Percentiles rank a stretch among this genome's conserved stretches.
Evolutionary conservation across 1,140 invertebrate species (phyloP).

Genomic region (Drosophila ercepeae): DNA sequence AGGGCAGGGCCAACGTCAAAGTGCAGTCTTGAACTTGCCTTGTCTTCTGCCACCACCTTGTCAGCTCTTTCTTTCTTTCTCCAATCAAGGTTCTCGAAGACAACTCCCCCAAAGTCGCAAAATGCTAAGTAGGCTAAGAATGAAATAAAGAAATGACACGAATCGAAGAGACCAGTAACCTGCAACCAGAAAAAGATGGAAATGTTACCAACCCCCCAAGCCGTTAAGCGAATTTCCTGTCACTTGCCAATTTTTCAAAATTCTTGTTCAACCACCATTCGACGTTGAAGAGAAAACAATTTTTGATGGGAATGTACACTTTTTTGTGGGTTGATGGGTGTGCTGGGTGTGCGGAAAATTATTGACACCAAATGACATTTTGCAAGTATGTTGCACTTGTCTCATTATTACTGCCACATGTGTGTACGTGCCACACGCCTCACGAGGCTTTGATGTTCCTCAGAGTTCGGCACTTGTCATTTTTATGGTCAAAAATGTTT

Average conservation of each 20-base stretch:
- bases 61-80: slow-evolving; percentile 27
- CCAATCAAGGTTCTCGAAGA: slow-evolving; percentile 1
- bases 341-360: slow-evolving; percentile 49
- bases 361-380: slow-evolving; percentile 77
- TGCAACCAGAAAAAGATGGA: neutral
- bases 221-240: slow-evolving; percentile 47
- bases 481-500: slow-evolving; percentile 72
- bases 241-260: slow-evolving; percentile 44
- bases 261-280: slow-evolving; percentile 60
- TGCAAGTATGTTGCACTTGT: slow-evolving; percentile 82
- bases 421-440: slow-evolving; percentile 71
- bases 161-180: neutral
- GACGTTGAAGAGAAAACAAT: neutral
- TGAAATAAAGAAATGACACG: slow-evolving; percentile 6
- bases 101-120: slow-evolving; percentile 48
- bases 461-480: slow-evolving; percentile 73
- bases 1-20: slow-evolving; percentile 47
- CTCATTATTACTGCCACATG: slow-evolving; percentile 80
- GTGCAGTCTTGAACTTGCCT: slow-evolving; percentile 59
- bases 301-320: slow-evolving; percentile 26
- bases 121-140: slow-evolving; percentile 22
- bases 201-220: slow-evolving; percentile 30
- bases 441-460: slow-evolving; percentile 59
- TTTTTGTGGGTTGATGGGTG: slow-evolving; percentile 18
- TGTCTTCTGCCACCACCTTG: slow-evolving; percentile 13